Evolutionary conservation across 2,888 invertebrate species (phyloP), one percentile per base, ranked within the genome.

Genomic region (Nemotelus nigrinus): DNA sequence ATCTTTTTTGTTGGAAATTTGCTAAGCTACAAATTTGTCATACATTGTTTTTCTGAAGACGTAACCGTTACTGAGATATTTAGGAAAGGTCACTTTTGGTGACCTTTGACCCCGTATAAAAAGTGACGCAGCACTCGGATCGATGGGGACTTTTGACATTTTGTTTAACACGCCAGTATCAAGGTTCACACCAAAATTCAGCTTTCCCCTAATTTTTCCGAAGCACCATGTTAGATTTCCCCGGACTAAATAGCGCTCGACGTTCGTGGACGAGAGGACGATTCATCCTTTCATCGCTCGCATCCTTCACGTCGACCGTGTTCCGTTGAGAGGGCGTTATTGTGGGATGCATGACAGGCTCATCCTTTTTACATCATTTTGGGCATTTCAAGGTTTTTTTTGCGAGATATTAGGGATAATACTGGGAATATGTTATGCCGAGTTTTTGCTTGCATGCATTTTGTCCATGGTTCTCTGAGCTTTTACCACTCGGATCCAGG

Each of bases 371-470:
- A 50, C 67, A 67, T 67, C 70, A 43, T 50, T n/a, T 50, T 70
- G 43, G 44, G 55, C 3, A 43, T 70, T 48, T 43, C 5, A 41
- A 53, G 70, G 70, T 55, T 70, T 70, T n/a, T 70, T 70, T 70
- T 70, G 70, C 47, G n/a, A 70, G 70, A 70, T 70, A 70, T 70
- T 70, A 53, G 43, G 55, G 70, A 70, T 70, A 55, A 55, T 70
- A 55, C 44, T 70, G 70, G 48, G 70, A 70, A 70, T 70, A 70
- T 70, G 70, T 50, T 53, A 70, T 70, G 53, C 39, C 2, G 10
- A 41, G 53, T 55, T 55, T 70, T 55, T 70, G 2, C 7, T 55
- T 70, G 53, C 41, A 7, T 43, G 63, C 63, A 63, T 39, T 43
- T 63, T 63, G 7, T 25, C n/a, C n/a, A 7, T 60, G 41, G 43